Evolutionary conservation across 2,113 vertebrate genomes (phyloP).

Genomic region (Elephantulus edwardii): DNA sequence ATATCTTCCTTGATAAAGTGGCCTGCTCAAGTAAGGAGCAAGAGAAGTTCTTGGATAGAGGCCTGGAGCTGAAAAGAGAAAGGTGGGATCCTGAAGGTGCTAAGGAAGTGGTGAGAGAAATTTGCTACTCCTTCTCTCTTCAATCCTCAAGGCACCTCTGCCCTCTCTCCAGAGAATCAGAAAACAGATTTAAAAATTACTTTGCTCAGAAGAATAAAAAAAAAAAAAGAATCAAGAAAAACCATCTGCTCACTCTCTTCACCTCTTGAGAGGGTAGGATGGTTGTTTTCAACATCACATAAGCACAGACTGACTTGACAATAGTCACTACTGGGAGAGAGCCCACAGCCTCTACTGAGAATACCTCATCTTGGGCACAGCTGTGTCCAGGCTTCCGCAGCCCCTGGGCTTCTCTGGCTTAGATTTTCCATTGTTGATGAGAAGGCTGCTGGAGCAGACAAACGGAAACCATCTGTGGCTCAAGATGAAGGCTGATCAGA

Average conservation of each 20-base stretch:
- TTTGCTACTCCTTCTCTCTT: too few species aligned
- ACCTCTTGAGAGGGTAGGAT: neutral
- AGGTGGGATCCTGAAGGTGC: too few species aligned
- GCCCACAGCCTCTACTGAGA: neutral
- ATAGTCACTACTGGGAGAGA: neutral
- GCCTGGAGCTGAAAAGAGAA: neutral
- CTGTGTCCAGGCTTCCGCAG: neutral
- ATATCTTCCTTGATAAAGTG: too few species aligned
- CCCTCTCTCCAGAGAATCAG: neutral
- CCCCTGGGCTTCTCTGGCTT: neutral
- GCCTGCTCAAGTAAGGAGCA: too few species aligned
- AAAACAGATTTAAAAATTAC: neutral
- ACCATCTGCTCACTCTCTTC: neutral
- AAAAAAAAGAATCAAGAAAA: too few species aligned
- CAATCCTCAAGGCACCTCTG: neutral
- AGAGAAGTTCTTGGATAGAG: neutral
- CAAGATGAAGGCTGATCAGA: neutral
- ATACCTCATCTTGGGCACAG: neutral
- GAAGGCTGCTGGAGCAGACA: neutral
- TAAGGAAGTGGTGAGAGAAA: neutral
- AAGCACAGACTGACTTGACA: neutral
- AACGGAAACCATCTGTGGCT: neutral
- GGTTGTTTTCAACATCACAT: neutral
- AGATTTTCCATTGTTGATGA: neutral
- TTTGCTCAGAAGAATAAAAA: too few species aligned